Base-by-base conservation (phyloP, 1,140 invertebrate genomes). In the Drosophila lini region DNA sequence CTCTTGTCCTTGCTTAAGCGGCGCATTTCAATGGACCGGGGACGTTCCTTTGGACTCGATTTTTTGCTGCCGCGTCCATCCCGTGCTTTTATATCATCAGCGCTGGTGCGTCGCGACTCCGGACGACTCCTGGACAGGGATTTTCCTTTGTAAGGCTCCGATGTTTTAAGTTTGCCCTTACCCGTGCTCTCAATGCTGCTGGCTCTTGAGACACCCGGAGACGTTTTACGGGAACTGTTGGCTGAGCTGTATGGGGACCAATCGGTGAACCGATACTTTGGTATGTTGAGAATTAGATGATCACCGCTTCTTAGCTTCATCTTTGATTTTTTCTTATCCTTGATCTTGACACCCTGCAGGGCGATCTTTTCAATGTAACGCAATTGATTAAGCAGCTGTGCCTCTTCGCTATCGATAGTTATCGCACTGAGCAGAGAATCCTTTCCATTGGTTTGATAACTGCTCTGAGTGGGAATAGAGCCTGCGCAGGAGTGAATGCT, bases 1-100 rank as follows among this genome's bases (percentile, higher is more conserved):
- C 94, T 94, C 71, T 95, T 92, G 90, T 95, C 95, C 74, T 95
- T 95, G 80, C 94, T 95, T 31, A 94, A 88, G 1, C 94, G 92
- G 78, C 94, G 94, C 91, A 94, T 95, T 79, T 95, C 95, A 61
- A 95, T 91, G 0, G 94, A 95, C 78, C 94, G 94, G 1, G 95
- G 94, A 64, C 95, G 94, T 81, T 95, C 95, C 92, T 95, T 95
- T 0, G 93, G 92, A 53, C 93, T 91, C 0, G 90, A 91, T 38
- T 90, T 91, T 16, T 91, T 91, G 47, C 93, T 93, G 78, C 93
- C 94, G 40, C 93, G 83, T 73, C 94, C 93, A 31, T 77, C 84
- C 6, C 80, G 53, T 1, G 73, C 60, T 16, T 92, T 91, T 0
- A 91, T 86, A 34, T 91, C 91, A 45, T 95, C 94, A 60, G 94